A percentile compares a stretch with the other conserved stretches of the same genome.
phyloP scores from a whole-genome alignment of 2,113 vertebrate species.

The Mohoua ochrocephala region DNA sequence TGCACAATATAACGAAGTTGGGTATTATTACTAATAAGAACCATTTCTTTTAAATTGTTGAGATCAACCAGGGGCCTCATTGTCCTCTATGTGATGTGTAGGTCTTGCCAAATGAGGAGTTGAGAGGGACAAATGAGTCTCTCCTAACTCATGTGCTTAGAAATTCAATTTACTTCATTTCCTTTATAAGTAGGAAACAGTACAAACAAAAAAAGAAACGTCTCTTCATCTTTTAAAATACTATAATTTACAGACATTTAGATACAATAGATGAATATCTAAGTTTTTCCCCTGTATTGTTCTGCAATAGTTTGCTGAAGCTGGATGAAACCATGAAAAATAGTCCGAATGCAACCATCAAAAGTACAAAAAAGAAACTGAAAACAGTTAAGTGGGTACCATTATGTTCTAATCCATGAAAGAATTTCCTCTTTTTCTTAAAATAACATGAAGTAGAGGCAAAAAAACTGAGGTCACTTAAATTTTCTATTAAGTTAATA shows the following conservation, averaged over 20 bases:
- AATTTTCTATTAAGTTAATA: background rate
- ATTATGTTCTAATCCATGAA: background rate
- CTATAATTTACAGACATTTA: background rate
- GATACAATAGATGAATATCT: background rate
- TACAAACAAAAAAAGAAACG: background rate
- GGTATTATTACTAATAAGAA: background rate
- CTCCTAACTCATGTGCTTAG: background rate
- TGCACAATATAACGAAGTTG: background rate
- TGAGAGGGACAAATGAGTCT: background rate
- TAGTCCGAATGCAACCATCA: background rate
- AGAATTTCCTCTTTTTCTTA: background rate
- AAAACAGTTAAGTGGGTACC: background rate
- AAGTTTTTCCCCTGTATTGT: background rate
- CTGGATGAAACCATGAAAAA: background rate
- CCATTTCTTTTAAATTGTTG: background rate
- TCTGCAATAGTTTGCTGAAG: background rate
- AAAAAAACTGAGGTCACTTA: background rate
- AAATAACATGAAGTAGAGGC: background rate
- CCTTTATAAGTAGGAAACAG: background rate
- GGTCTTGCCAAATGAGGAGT: background rate
- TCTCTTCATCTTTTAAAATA: background rate
- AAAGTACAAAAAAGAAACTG: background rate
- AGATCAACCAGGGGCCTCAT: background rate
- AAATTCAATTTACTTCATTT: background rate
- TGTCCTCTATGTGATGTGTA: background rate